phyloP scores from a whole-genome alignment of 2,888 invertebrate species.

The Drosophila subquinaria region DNA sequence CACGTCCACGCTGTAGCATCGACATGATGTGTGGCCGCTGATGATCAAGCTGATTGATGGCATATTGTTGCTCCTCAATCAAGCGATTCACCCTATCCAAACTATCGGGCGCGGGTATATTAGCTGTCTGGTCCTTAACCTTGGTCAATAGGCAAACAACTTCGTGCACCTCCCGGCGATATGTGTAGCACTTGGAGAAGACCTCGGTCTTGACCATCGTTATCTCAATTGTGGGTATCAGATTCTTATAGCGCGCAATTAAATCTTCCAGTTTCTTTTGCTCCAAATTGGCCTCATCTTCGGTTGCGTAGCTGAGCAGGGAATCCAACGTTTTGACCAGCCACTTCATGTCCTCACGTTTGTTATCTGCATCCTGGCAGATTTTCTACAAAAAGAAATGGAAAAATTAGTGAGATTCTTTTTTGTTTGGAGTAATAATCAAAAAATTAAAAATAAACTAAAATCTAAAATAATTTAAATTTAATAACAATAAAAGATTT shows the following conservation, averaged over 20 bases:
- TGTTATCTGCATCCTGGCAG: constrained; percentile 95
- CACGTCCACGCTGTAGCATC: constrained; percentile 95
- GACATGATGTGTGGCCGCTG: constrained; percentile 94
- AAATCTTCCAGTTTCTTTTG: constrained; percentile 93
- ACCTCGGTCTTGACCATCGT: constrained; percentile 97
- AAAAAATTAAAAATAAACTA: not conserved
- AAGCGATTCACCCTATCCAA: constrained; percentile 91
- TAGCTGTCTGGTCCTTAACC: constrained; percentile 91
- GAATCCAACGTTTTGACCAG: constrained; percentile 95
- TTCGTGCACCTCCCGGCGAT: constrained; percentile 94
- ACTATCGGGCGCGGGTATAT: constrained; percentile 89
- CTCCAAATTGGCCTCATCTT: constrained; percentile 92
- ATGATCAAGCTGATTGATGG: constrained; percentile 93
- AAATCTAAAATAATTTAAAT: not conserved
- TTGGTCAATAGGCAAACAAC: constrained; percentile 92
- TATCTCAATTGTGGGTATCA: constrained; percentile 96
- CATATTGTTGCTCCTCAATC: constrained; percentile 93
- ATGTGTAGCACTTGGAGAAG: constrained; percentile 96
- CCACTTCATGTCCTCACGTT: constrained; percentile 98
- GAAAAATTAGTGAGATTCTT: not conserved
- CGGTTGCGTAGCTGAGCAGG: constrained; percentile 92
- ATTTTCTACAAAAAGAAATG: constrained; percentile 88
- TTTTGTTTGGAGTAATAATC: no score
- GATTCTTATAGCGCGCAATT: constrained; percentile 94
- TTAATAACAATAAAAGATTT: not conserved